phyloP scores from a whole-genome alignment of 2,797 vertebrate genomes.

The Numenius phaeopus region DNA sequence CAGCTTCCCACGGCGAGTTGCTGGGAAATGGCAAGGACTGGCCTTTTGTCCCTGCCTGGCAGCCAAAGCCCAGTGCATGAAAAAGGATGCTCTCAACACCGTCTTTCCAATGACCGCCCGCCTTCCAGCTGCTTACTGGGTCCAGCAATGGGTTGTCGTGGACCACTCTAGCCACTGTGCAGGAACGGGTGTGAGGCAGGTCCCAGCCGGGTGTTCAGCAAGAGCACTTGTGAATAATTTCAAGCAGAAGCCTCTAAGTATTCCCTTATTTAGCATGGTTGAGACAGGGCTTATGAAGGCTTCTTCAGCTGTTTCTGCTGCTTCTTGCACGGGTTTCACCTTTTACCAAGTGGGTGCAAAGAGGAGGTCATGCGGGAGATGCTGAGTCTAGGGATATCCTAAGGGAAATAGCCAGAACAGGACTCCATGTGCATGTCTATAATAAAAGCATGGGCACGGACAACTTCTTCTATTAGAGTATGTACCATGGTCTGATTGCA shows the following conservation, averaged over 20 bases:
- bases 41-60: background rate
- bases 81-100: background rate
- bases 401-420: background rate
- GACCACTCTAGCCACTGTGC: accelerated
- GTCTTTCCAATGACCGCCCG: background rate
- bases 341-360: background rate
- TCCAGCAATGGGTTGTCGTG: accelerated
- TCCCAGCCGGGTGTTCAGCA: background rate
- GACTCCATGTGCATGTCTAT: background rate
- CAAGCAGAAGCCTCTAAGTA: background rate
- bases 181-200: background rate
- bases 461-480: background rate
- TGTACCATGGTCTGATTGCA: accelerated
- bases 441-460: accelerated
- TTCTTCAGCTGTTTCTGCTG: background rate
- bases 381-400: background rate
- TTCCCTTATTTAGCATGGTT: background rate
- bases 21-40: background rate
- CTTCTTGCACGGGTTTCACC: background rate
- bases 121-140: background rate
- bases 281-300: background rate
- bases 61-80: background rate
- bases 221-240: background rate
- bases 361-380: background rate
- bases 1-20: background rate